Base-by-base conservation (phyloP, 2,113 vertebrate genomes). In the cattle (Bos taurus) region DNA sequence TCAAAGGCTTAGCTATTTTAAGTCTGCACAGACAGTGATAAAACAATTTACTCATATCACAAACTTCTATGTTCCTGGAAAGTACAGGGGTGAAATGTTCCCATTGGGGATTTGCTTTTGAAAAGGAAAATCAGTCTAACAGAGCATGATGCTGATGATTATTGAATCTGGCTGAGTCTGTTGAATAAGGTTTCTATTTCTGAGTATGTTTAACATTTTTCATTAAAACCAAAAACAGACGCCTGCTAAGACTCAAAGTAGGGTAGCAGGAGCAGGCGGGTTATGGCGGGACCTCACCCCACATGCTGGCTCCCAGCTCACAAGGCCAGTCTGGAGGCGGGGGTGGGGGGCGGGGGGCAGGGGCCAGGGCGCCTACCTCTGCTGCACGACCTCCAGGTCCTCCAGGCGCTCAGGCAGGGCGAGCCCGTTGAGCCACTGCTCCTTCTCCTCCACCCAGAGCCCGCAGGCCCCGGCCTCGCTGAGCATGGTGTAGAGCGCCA, bases 311-410 rank as follows among this genome's bases (percentile, higher is more conserved):
- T 10, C 46, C 40, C 28, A 15, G 3, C 21, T 62, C 59, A 1
- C 23, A 36, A 48, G 56, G 60, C 23, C 16, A 7, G 3, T 30
- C 3, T 10, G 2, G 8, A 0, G 3, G 46, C 1, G 1, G 43
- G 64, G n/a, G 0, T 13, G 19, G n/a, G 36, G 21, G 33, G 19
- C 16, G 17, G 52, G 56, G 64, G 33, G 67, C 21, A 6, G 46
- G 56, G 33, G 1, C 16, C 2, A 5, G 43, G 30, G 74, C 4
- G 16, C 97, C 87, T 92, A 98, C 98, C 98, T 98, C 91, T 99
- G 99, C 98, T 99, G 99, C 62, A 99, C 99, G 90, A 99, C 99
- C 98, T 99, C 99, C 67, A 99, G 98, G 98, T 99, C 99, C 95
- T 99, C 99, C 93, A 99, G 98, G 54, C 99, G 99, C 89, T 99